phyloP scores from a whole-genome alignment of 2,113 vertebrate genomes.

The Gymnarchus niloticus region DNA sequence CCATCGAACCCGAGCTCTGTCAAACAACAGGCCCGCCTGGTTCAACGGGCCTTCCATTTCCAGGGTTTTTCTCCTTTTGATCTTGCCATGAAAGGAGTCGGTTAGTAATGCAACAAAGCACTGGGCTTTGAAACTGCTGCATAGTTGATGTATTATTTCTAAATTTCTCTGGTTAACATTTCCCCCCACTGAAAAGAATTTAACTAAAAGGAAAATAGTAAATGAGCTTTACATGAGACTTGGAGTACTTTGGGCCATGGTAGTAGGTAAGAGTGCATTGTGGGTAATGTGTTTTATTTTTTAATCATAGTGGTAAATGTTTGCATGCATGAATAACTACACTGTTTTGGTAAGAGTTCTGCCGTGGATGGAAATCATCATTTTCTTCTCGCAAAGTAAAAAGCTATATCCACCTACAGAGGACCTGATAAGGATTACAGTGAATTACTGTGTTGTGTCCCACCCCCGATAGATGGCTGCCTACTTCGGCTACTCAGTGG shows the following conservation, averaged over 20 bases:
- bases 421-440: neutral
- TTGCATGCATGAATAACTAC: too few species aligned
- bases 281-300: neutral
- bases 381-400: neutral
- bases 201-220: neutral
- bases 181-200: neutral
- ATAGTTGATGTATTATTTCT: neutral
- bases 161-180: neutral
- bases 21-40: neutral
- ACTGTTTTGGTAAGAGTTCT: too few species aligned
- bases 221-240: too few species aligned
- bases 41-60: neutral
- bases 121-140: neutral
- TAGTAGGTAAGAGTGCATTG: neutral
- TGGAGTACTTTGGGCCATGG: too few species aligned
- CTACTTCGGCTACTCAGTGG: constrained; percentile 89
- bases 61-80: constrained; percentile 1
- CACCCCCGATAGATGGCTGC: constrained; percentile 81
- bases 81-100: neutral
- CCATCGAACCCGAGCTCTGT: too few species aligned
- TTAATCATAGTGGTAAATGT: neutral
- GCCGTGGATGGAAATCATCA: neutral
- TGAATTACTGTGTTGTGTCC: neutral
- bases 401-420: neutral
- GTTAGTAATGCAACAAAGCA: too few species aligned